Evolutionary conservation across 1,140 invertebrate species (phyloP), one percentile per base, ranked within the genome.

Genomic region (Drosophila bifasciata): DNA sequence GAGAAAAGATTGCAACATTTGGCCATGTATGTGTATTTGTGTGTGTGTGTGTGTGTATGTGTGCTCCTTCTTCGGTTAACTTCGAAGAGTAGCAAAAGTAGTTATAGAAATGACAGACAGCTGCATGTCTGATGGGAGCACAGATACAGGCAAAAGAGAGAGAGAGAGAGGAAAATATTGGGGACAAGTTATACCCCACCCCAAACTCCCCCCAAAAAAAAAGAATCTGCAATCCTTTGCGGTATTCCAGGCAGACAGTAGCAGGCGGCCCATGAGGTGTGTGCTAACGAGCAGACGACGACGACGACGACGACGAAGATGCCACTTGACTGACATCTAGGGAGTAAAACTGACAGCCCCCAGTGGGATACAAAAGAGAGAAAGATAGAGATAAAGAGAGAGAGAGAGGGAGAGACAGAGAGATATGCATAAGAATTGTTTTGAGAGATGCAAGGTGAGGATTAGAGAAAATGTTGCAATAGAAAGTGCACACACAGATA

Each of bases 71-170:
- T 39, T 39, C 81, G 83, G 77, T 81, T 86, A 77, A 85, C 81
- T 86, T 36, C 32, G 32, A 4, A 13, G 32, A 81, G 80, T 86
- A 81, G 78, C 81, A 85, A 80, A 85, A 85, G 81, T 81, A 86
- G 80, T 85, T 85, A 86, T 85, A 85, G 80, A 85, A 85, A 85
- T 85, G 80, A 86, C 80, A 86, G 81, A 77, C 81, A 72, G 61
- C 75, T 66, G 79, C 62, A 60, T 45, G 67, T 48, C 59, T 49
- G 60, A 62, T 58, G 32, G 32, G 11, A 36, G 1, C 32, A 36
- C 11, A 13, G 11, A 36, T 11, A 36, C 9, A 32, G 28, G 8
- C 0, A 3, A 11, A 9, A 32, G 28, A 32, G 28, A 9, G 32
- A 5, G 32, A 36, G 32, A 0, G 32, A 13, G 32, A 13, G 3